Evolutionary conservation across 1,140 invertebrate species (phyloP), one percentile per base, ranked within the genome.

Genomic region (Leptopilina boulardi): DNA sequence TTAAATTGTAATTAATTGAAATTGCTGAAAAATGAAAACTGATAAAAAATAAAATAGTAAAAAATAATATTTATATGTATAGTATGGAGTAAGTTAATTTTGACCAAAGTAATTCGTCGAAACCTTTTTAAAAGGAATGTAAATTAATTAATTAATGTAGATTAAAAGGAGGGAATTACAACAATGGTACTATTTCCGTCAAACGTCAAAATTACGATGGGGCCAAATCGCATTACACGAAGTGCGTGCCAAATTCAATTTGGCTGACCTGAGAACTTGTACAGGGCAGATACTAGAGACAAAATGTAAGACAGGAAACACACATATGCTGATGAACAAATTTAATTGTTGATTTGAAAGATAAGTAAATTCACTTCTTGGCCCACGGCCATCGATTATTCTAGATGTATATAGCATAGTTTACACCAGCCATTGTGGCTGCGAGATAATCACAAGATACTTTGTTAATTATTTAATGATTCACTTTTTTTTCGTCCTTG

Each of bases 181-280:
- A 78, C 54, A 47, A 70, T 26, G 70, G 70, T 44, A 42, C 79
- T 84, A 80, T 66, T 66, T 66, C 26, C 59, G 23, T 56, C 75
- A 79, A 86, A 84, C 84, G 75, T 56, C 23, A 75, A 80, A 83
- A 84, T 84, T 85, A 85, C 78, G 78, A 81, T 80, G 74, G 76
- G 74, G 80, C 80, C 78, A 82, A 87, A 83, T 77, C 51, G 77
- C 70, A 79, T 76, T 76, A 47, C 77, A 38, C 76, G 77, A 77
- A 47, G 59, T 34, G 80, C 59, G 83, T 89, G 88, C 88, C 88
- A 89, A 82, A 87, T 87, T 84, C 80, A 83, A 88, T 87, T 89
- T 89, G 88, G 88, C 87, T 81, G 80, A 81, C 81, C 82, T 87
- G 74, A 84, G 77, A 75, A 88, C 21, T 66, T 66, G 59, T 66